A percentile compares a stretch with the other conserved stretches of the same genome.
Conservation (phyloP, 2,113 vertebrate species). For the Myotis lucifugus region DNA sequence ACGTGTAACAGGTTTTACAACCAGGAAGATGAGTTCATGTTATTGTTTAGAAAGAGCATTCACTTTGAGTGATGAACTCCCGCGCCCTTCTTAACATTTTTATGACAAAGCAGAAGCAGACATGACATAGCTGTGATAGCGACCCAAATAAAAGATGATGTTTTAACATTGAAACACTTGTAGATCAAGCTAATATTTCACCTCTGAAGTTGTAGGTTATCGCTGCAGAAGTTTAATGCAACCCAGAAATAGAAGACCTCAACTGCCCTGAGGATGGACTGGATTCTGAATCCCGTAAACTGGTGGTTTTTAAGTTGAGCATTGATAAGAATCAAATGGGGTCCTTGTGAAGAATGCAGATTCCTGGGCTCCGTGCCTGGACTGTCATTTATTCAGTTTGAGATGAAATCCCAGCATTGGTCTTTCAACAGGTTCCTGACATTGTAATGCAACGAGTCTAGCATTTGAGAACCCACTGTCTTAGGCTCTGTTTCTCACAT, state of each 20-base stretch:
- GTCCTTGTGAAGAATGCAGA: conserved; percentile 28
- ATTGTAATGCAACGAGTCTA: background rate
- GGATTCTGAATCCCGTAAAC: background rate
- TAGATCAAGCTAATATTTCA: background rate
- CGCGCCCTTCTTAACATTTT: background rate
- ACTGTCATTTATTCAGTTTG: background rate
- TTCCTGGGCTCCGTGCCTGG: background rate
- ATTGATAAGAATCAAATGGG: background rate
- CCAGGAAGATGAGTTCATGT: background rate
- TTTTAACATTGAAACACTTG: background rate
- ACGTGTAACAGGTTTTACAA: background rate
- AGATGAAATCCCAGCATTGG: background rate
- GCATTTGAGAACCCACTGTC: background rate
- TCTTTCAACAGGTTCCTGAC: background rate
- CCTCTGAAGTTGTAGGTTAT: background rate
- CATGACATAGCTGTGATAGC: background rate
- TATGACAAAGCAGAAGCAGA: background rate
- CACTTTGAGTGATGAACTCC: background rate
- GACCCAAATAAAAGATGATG: background rate
- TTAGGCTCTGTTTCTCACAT: background rate
- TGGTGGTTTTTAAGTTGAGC: background rate
- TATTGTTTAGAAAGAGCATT: background rate
- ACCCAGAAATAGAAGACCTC: background rate
- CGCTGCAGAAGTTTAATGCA: background rate
- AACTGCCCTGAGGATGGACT: background rate